Conservation (phyloP, 2,888 invertebrate genomes). For the Rhyacophila evoluta region DNA sequence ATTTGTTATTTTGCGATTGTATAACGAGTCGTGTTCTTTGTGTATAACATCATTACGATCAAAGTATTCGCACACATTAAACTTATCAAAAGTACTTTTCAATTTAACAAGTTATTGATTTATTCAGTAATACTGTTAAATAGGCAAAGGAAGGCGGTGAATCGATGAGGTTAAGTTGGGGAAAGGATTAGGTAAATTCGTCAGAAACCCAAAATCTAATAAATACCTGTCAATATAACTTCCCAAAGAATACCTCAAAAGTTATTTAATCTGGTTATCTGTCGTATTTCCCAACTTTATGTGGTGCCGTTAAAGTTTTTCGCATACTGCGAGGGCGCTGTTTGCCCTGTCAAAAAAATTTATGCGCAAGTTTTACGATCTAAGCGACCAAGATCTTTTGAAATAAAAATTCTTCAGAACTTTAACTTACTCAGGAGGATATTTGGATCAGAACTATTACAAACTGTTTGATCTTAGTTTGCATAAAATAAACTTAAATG, state of each 20-base stretch:
- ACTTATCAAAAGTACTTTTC: background rate
- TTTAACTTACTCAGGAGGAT: too few species aligned
- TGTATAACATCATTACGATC: too few species aligned
- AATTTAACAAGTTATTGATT: background rate
- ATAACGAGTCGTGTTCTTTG: too few species aligned
- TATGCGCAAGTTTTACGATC: background rate
- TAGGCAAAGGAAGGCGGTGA: background rate
- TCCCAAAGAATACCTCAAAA: constrained; percentile 41
- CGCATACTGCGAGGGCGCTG: background rate
- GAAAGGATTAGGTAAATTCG: constrained; percentile 17
- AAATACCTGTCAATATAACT: constrained; percentile 46
- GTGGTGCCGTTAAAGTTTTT: constrained; percentile 5
- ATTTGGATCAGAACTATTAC: too few species aligned
- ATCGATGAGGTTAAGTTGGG: background rate
- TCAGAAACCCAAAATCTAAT: constrained; percentile 31
- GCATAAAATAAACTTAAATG: too few species aligned
- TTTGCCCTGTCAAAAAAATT: constrained; percentile 1
- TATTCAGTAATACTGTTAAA: background rate
- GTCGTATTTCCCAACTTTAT: constrained; percentile 16
- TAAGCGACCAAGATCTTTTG: background rate
- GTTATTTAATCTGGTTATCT: constrained; percentile 41
- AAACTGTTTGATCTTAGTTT: too few species aligned
- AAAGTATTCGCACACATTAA: too few species aligned
- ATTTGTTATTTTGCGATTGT: too few species aligned
- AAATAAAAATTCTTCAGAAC: background rate